A percentile compares a stretch with the other conserved stretches of the same genome.
phyloP scores from a whole-genome alignment of 2,797 vertebrate genomes.

The Diplodus sargus region DNA sequence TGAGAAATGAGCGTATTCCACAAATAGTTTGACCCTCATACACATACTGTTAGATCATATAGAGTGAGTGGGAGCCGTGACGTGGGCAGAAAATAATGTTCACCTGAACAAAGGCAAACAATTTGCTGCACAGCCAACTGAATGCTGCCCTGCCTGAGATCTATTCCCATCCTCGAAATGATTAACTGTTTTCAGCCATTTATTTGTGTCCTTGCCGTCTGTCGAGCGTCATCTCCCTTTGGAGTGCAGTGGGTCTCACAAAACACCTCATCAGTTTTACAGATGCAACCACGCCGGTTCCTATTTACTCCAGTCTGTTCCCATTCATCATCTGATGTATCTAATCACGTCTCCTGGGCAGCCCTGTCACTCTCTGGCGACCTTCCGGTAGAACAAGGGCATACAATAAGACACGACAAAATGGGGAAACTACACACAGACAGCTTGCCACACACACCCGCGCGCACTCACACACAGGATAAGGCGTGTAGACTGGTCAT shows the following conservation, averaged over 20 bases:
- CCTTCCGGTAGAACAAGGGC: constrained; percentile 43
- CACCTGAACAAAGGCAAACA: constrained; percentile 18
- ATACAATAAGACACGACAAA: constrained; percentile 32
- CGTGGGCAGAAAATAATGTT: constrained; percentile 16
- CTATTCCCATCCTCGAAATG: constrained; percentile 27
- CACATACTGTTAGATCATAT: constrained; percentile 4
- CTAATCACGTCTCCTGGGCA: constrained; percentile 40
- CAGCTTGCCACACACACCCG: constrained; percentile 13
- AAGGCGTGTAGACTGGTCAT: constrained; percentile 61
- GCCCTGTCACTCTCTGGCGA: constrained; percentile 34
- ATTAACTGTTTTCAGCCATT: constrained; percentile 25
- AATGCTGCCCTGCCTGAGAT: constrained; percentile 14
- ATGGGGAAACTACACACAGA: constrained; percentile 10
- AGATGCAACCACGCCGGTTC: constrained; percentile 21
- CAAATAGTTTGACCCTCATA: neutral
- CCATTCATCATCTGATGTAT: constrained; percentile 51
- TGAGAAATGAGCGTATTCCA: constrained; percentile 2
- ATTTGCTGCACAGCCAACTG: neutral
- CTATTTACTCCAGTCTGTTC: constrained; percentile 41
- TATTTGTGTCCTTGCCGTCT: constrained; percentile 9
- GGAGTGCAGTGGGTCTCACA: neutral
- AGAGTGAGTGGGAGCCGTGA: constrained; percentile 37
- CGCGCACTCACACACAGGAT: constrained; percentile 69
- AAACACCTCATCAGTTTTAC: constrained; percentile 42
- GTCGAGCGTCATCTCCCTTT: neutral